Conservation (phyloP, 2,888 invertebrate species). For the Glyphotaelius pellucidus region DNA sequence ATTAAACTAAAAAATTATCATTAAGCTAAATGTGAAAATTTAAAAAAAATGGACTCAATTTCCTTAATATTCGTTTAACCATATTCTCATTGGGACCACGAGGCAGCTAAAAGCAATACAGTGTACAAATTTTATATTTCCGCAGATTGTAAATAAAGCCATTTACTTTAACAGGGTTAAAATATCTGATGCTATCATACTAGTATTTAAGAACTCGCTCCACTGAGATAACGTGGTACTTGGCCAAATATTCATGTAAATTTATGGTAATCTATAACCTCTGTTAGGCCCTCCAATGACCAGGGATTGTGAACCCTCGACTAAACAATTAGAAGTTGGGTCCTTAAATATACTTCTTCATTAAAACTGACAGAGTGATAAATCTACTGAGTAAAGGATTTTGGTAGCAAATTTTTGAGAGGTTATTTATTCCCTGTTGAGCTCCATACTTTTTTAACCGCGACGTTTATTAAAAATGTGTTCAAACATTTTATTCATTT, state of each 20-base stretch:
- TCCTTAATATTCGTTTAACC: no score
- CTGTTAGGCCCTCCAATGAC: neutral
- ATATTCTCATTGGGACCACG: no score
- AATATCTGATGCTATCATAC: neutral
- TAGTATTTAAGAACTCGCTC: neutral
- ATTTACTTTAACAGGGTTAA: neutral
- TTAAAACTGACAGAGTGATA: neutral
- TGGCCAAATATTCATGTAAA: neutral
- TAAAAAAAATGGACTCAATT: no score
- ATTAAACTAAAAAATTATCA: no score
- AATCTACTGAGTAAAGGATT: neutral
- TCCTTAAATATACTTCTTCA: neutral
- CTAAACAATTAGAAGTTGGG: neutral
- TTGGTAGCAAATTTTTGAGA: neutral
- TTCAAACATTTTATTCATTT: no score
- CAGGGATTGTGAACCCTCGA: neutral
- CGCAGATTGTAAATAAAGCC: neutral
- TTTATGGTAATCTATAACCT: neutral
- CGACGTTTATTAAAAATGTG: no score
- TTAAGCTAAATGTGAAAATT: no score
- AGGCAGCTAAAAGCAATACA: no score
- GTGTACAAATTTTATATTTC: neutral
- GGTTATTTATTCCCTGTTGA: no score
- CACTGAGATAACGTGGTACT: neutral
- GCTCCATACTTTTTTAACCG: no score